Conservation (phyloP, 1,140 invertebrate species). For the Matsumurasca onukii region DNA sequence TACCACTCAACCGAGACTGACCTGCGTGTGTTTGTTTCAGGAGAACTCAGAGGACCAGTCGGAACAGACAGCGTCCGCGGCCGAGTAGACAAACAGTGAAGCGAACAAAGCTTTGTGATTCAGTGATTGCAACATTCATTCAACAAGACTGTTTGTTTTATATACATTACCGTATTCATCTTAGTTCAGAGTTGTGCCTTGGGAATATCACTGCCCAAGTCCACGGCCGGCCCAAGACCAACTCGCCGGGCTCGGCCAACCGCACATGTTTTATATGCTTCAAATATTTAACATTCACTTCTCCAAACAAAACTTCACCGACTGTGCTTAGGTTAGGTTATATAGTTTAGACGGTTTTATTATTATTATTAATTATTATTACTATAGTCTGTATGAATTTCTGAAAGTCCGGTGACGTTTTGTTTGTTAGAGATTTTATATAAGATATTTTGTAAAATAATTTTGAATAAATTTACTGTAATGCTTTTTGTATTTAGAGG, state of each 20-base stretch:
- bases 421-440: conserved; percentile 22
- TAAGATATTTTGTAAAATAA: conserved; percentile 20
- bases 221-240: neutral
- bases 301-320: conserved; percentile 23
- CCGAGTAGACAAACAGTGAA: neutral
- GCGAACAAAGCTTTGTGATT: neutral
- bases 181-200: neutral
- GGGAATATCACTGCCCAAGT: conserved; percentile 14
- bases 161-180: too few species aligned
- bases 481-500: conserved; percentile 25
- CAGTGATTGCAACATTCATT: neutral
- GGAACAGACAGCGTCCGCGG: conserved; percentile 17
- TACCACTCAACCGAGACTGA: too few species aligned
- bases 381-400: conserved; percentile 13
- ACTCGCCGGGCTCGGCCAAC: neutral
- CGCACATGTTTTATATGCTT: neutral
- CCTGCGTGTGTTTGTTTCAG: too few species aligned
- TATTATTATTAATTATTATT: conserved; percentile 23
- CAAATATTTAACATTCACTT: neutral
- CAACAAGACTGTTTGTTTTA: conserved; percentile 1
- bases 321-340: conserved; percentile 1
- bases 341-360: conserved; percentile 18
- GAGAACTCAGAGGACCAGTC: conserved; percentile 3
- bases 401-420: conserved; percentile 13
- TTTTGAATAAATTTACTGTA: conserved; percentile 26